Base-by-base conservation (phyloP, 1,140 invertebrate genomes). In the Drosophila athabasca region DNA sequence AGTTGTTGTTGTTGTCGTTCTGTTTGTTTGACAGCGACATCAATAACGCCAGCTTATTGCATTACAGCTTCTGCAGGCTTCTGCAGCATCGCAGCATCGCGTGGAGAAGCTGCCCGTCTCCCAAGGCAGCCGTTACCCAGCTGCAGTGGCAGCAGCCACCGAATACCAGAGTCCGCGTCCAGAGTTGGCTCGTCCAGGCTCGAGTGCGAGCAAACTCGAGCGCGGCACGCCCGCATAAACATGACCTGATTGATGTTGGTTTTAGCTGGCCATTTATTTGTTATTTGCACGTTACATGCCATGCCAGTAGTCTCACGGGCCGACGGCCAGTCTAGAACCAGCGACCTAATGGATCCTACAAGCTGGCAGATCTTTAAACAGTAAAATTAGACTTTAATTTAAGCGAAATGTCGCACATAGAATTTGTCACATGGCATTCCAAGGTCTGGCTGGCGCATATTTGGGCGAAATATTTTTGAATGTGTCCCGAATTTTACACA, bases 161-260 rank as follows among this genome's bases (percentile, higher is more conserved):
- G 29, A 19, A 11, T 15, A 11, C 57, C 19, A 22, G 31, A n/a
- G 59, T 26, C 6, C 13, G 22, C 6, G 24, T 24, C 24, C 24
- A 24, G 24, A 24, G 24, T n/a, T n/a, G n/a, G n/a, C n/a, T n/a
- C n/a, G n/a, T 26, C 24, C 24, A 5, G 24, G 24, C 24, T 26
- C 24, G 24, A 11, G 22, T 31, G 13, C n/a, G 11, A 46, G 52
- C 59, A 52, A 44, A 44, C 45, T 48, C 35, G 6, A 22, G 43
- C 44, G 17, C 35, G 53, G 45, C 35, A 61, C 51, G 43, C 72
- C 74, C 79, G 79, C 79, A 82, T 82, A 82, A 82, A 74, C 79
- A 78, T 78, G 64, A 69, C 74, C 79, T 82, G 74, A 82, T 82
- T 82, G 79, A 82, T 78, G 79, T 82, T 78, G 54, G 68, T 53